Evolutionary conservation across 2,888 invertebrate genomes (phyloP), one percentile per base, ranked within the genome.

Genomic region (Drosophila mercatorum): DNA sequence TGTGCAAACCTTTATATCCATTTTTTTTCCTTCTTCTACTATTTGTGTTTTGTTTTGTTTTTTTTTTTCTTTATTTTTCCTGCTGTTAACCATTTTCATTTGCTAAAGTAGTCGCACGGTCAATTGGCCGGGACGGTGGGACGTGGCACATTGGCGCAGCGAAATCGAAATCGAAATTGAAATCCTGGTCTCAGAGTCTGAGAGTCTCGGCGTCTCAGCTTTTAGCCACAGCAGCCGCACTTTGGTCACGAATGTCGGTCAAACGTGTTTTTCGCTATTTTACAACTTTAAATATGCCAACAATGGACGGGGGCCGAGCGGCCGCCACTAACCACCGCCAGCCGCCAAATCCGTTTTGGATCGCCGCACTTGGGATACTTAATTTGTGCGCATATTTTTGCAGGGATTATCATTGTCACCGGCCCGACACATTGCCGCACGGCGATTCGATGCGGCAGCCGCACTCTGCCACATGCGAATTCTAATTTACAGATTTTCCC

Each of bases 231-330:
- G 75, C 77, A 77, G 80, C 76, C 83, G 80, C 75, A 81, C 81
- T 78, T 78, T 77, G 88, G 86, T 86, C 86, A 86, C 86, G 86
- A 86, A 86, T 86, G 88, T 86, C 86, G 86, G 86, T 86, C 86
- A 86, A 86, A 86, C 86, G 89, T 86, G 86, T 86, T 89, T 86
- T 81, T 86, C 78, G 89, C 84, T 86, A 88, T 86, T 86, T 86
- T 86, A 89, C 86, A 86, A 89, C 87, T 89, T 86, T 89, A 86
- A 86, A 87, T 86, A 89, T 89, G 87, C 89, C 86, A 86, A 89
- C 84, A 84, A 88, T 88, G 86, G 78, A 81, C 72, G 62, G 34
- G 51, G 53, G 40, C 62, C 43, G 40, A 38, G 22, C 55, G 36
- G 47, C 64, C 40, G 22, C 56, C 40, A 22, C 56, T 64, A 57